Evolutionary conservation across 2,113 vertebrate genomes (phyloP).

Genomic region (Mus musculus): GRCm39 chr10:43025501-43026000

Average conservation of each 20-base stretch:
- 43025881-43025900: not conserved
- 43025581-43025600: not conserved
- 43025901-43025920: not conserved
- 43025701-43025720: not conserved
- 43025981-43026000: not conserved
- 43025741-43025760: not conserved
- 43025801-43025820: not conserved
- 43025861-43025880: not conserved
- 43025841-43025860: too few relatives aligned
- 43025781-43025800: not conserved
- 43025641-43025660: not conserved
- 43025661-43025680: not conserved
- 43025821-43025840: not conserved
- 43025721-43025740: not conserved
- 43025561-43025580: not conserved
- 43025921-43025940: not conserved
- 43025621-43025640: not conserved
- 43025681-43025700: not conserved
- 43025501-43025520: not conserved
- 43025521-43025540: not conserved
- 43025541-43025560: too few relatives aligned
- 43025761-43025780: too few relatives aligned
- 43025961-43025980: not conserved
- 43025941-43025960: not conserved
- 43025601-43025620: too few relatives aligned